Evolutionary conservation across 2,113 vertebrate species (phyloP), one percentile per base, ranked within the genome.

Genomic region (Ophthalmolycus amberensis): DNA sequence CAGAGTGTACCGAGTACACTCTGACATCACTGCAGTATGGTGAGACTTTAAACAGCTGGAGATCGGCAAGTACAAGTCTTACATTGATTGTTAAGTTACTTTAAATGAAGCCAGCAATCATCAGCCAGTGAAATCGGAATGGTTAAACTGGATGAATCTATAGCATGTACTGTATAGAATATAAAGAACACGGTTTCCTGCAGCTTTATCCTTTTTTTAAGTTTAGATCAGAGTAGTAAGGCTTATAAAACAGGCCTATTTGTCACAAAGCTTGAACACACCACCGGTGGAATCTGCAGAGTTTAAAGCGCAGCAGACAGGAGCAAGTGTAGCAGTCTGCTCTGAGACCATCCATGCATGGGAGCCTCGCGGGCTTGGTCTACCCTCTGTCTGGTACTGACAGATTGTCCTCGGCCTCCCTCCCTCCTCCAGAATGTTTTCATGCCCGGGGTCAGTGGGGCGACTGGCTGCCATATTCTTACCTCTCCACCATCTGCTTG

Each of bases 401-500:
- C 93, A 93, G 91, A 90, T 85, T 90, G 82, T 92, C 85, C 75
- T 59, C 5, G 38, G 56, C 18, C 58, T 15, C 64, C 22, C 62
- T 52, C 20, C 42, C 18, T 64, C 66, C 59, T 48, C 67, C 79
- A 64, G 9, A 60, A 68, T 37, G 77, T 83, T 84, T 71, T 62
- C 25, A 71, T 70, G 89, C 89, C 83, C 29, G 52, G 54, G 88
- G 85, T 91, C 79, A 90, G 62, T n/a, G 63, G 83, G 75, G 63
- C 65, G 62, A 86, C 68, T 9, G 73, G 69, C 79, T 86, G 83
- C 77, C 89, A 85, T 77, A 75, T 78, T 85, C 93, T 92, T 89
- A 95, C 95, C 93, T 94, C 89, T 95, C 95, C 80, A 95, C 95
- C 95, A 95, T 95, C 92, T 95, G 94, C 75, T 95, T 95, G 92